phyloP scores from a whole-genome alignment of 2,113 vertebrate genomes.

The Macrotus californicus region DNA sequence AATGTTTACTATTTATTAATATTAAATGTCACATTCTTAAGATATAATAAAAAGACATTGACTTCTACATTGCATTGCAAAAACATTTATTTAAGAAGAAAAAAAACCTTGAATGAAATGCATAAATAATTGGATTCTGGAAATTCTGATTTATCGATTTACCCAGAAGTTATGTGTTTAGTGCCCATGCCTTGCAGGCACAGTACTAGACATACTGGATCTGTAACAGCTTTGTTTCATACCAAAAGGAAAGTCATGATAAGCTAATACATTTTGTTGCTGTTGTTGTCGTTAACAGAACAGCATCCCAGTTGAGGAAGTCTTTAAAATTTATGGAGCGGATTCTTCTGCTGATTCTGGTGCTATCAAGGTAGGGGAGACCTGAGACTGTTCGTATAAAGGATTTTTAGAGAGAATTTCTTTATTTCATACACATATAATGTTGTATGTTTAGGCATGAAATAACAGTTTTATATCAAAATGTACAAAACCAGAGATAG shows the following conservation, averaged over 20 bases:
- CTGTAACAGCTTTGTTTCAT: neutral
- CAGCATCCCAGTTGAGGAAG: slow-evolving; percentile 85
- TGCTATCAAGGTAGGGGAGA: slow-evolving; percentile 54
- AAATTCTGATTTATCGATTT: neutral
- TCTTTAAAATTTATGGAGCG: slow-evolving; percentile 85
- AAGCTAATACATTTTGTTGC: neutral
- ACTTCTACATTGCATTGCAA: neutral
- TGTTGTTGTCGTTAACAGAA: slow-evolving; percentile 77
- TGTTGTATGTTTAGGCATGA: neutral
- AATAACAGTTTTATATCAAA: slow-evolving; percentile 10
- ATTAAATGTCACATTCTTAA: neutral
- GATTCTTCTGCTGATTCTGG: slow-evolving; percentile 71
- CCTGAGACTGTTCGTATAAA: slow-evolving; percentile 75
- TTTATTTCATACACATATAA: neutral
- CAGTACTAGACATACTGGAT: neutral
- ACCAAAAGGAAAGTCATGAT: neutral
- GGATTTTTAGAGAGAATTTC: neutral
- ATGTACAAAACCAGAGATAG: neutral
- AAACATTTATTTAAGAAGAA: slow-evolving; percentile 6
- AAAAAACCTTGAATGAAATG: neutral
- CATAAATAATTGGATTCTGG: neutral
- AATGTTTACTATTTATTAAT: neutral
- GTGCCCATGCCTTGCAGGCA: neutral
- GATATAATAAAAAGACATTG: neutral
- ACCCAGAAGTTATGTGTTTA: neutral